Percentiles rank a stretch among this genome's conserved stretches.
These are phyloP conservation scores for Tupaia tana DNA, from an alignment of 2,113 vertebrate genomes.

Conservation along the genomic window DNA sequence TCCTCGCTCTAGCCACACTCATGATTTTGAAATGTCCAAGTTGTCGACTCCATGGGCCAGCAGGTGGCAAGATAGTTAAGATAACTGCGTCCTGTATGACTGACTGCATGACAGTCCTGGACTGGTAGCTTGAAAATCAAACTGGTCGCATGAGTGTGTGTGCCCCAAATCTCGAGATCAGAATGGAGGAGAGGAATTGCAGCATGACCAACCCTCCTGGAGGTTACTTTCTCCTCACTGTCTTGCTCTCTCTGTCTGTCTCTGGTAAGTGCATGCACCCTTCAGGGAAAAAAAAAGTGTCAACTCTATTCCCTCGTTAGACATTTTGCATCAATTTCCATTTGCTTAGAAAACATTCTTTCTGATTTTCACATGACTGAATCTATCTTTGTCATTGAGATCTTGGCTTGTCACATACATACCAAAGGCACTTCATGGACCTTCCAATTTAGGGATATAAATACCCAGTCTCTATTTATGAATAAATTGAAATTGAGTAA, in stretches of 20 bases:
- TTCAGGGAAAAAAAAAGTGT: not conserved
- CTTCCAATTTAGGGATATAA: not conserved
- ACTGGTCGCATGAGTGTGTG: too few relatives aligned
- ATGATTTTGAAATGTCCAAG: not conserved
- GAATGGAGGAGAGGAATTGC: too few relatives aligned
- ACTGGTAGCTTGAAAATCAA: too few relatives aligned
- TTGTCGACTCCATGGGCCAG: not conserved
- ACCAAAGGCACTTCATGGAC: not conserved
- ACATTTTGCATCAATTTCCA: not conserved
- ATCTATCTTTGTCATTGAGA: not conserved
- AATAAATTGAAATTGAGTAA: not conserved
- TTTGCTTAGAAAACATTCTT: not conserved
- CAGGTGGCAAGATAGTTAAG: too few relatives aligned
- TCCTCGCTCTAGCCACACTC: not conserved
- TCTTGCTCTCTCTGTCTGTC: too few relatives aligned
- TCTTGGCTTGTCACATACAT: not conserved
- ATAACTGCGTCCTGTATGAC: too few relatives aligned
- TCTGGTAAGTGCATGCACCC: too few relatives aligned
- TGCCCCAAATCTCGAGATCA: too few relatives aligned
- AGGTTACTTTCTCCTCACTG: too few relatives aligned
- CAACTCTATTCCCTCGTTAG: not conserved
- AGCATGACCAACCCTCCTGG: too few relatives aligned
- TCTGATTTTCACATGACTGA: not conserved
- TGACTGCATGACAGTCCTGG: too few relatives aligned
- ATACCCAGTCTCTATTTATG: not conserved